Percentiles rank a stretch among this genome's conserved stretches.
These are phyloP conservation scores for Holacanthella duospinosa DNA, from an alignment of 2,888 invertebrate genomes.

Conservation along the genomic window DNA sequence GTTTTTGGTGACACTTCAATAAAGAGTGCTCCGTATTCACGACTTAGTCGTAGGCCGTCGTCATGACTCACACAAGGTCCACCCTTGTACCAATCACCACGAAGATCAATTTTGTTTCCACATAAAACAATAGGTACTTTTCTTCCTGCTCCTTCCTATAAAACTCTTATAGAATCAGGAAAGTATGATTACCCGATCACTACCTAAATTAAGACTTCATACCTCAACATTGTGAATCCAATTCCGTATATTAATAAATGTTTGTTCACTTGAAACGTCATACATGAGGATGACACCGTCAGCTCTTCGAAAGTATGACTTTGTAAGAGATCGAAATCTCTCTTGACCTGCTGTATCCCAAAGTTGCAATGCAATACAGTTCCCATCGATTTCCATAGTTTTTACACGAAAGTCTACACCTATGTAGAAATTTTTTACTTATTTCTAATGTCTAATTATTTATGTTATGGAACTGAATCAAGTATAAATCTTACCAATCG, in stretches of 20 bases:
- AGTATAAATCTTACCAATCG: slow-evolving; percentile 50
- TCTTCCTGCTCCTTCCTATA: slow-evolving; percentile 47
- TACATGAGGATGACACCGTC: slow-evolving; percentile 53
- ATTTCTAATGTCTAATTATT: background rate
- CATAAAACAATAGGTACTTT: slow-evolving; percentile 50
- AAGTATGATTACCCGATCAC: background rate
- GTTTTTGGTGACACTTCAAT: slow-evolving; percentile 44
- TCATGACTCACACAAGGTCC: slow-evolving; percentile 40
- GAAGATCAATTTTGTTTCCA: slow-evolving; percentile 50
- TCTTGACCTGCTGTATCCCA: slow-evolving; percentile 54
- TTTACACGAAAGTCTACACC: slow-evolving; percentile 51
- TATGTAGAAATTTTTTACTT: slow-evolving; percentile 28
- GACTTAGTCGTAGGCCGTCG: slow-evolving; percentile 45
- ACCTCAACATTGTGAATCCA: slow-evolving; percentile 52
- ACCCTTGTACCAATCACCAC: slow-evolving; percentile 41
- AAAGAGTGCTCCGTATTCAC: slow-evolving; percentile 42
- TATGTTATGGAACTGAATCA: no score
- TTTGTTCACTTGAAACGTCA: slow-evolving; percentile 50
- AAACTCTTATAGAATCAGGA: slow-evolving; percentile 8
- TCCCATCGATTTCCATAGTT: slow-evolving; percentile 47
- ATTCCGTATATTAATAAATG: slow-evolving; percentile 50
- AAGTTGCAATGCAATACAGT: slow-evolving; percentile 45
- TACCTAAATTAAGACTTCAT: slow-evolving; percentile 14
- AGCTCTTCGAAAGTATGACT: slow-evolving; percentile 52
- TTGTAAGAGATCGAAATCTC: slow-evolving; percentile 51